Evolutionary conservation across 1,140 invertebrate species (phyloP), one percentile per base, ranked within the genome.

Genomic region (Drosophila sp.): DNA sequence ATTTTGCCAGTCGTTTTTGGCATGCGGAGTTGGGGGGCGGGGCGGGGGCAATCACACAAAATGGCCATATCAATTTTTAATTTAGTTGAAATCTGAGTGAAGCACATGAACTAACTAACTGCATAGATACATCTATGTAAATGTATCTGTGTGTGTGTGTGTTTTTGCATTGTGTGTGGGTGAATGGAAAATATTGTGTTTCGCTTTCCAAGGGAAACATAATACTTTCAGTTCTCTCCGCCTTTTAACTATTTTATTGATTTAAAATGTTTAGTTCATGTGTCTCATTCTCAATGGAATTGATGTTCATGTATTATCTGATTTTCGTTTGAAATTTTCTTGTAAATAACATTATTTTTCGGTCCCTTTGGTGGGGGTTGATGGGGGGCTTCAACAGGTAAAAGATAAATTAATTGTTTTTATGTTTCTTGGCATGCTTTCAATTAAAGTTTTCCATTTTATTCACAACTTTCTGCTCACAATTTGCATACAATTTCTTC

Each of bases 231-330:
- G 32, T 25, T 6, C 17, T 38, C 35, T 10, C 35, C 10, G 17
- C 17, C 30, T 30, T 3, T 38, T 41, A 40, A 38, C 33, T 40
- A 44, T 30, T 8, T 61, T 23, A 11, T 60, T 27, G 33, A 25
- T 38, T 38, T 54, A 32, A 5, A 32, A 7, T 55, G 40, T 11
- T 55, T 55, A 65, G 79, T 87, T 87, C 64, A 79, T 79, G 72
- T 58, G 64, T 66, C 30, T 90, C 81, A 72, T 70, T 69, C 27
- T 17, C 32, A 27, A 25, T 62, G 62, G 73, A 70, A 78, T 61
- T 56, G 84, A 84, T 89, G 84, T 79, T 84, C 84, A 89, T 89
- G 69, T 74, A 89, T 89, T 89, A 89, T 89, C 84, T 89, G 84
- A 84, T 90, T 89, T 89, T 89, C 84, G 84, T 89, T 80, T 70